Percentiles rank a stretch among this genome's conserved stretches.
Evolutionary conservation across 2,113 vertebrate genomes (phyloP).

Genomic region (Chaetodon auriga): DNA sequence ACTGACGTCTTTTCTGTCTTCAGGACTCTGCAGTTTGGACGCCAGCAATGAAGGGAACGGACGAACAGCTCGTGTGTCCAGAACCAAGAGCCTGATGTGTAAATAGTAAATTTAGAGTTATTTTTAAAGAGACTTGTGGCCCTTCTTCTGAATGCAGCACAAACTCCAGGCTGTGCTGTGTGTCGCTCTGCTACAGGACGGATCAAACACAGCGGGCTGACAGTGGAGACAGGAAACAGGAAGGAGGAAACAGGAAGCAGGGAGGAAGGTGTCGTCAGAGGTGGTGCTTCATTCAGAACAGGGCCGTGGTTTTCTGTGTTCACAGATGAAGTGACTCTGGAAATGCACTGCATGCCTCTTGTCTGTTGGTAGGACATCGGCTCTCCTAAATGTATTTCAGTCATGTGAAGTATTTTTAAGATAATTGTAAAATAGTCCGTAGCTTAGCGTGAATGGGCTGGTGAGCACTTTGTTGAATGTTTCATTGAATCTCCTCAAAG

Average conservation of each 20-base stretch:
- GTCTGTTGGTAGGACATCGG: conserved; percentile 69
- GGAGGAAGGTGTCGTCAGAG: conserved; percentile 23
- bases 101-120: conserved; percentile 68
- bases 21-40: conserved; percentile 66
- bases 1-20: not conserved
- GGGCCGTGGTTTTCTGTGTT: conserved; percentile 60
- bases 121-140: conserved; percentile 55
- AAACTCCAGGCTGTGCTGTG: conserved; percentile 40
- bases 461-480: conserved; percentile 76
- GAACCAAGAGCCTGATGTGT: conserved; percentile 60
- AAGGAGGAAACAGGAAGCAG: not conserved
- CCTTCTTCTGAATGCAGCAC: conserved; percentile 47
- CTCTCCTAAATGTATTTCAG: conserved; percentile 61
- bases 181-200: not conserved
- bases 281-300: conserved; percentile 41
- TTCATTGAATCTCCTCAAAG: conserved; percentile 42
- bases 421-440: conserved; percentile 56
- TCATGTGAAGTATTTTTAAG: conserved; percentile 60
- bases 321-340: conserved; percentile 70
- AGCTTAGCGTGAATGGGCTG: conserved; percentile 51
- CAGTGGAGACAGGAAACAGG: too few species aligned
- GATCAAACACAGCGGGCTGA: too few species aligned
- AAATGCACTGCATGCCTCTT: conserved; percentile 81
- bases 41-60: conserved; percentile 34
- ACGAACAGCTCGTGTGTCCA: conserved; percentile 45